Base-by-base conservation (phyloP, 2,113 vertebrate species). In the Cathartes aura region DNA sequence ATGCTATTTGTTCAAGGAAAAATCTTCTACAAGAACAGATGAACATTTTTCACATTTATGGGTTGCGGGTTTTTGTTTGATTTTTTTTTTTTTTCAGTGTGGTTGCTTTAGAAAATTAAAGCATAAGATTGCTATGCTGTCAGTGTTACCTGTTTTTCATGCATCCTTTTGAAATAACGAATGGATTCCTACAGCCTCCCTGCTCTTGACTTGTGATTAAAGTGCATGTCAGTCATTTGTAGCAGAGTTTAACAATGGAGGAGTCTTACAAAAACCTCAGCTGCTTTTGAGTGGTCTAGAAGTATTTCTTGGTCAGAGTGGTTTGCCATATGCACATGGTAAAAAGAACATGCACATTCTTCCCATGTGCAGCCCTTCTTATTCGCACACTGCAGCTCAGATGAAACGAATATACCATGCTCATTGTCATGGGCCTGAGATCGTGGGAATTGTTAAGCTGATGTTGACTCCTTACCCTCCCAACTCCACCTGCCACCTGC, bases 401-500 rank as follows among this genome's bases (percentile, higher is more conserved):
- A 42, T 1, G 3, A 3, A n/a, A 52, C 0, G 5, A 8, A 60
- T 21, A 5, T 21, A n/a, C 12, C 48, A 14, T 4, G 8, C 6
- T 55, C 22, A 15, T 2, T 43, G 22, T 55, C 60, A 71, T 0
- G 1, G 43, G 18, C 7, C 8, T 9, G 8, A 90, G 56, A 67
- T 1, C 0, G 1, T 45, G 32, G 29, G 14, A 71, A 56, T 19
- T 29, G 2, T 55, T 53, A 79, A 72, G 9, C 3, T 38, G 26
- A 66, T 26, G 16, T 52, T 73, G 14, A 73, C 36, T 79, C 21
- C 19, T 38, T 30, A 87, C 2, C 2, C 11, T 1, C 3, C 11
- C 5, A 32, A 5, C 20, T 50, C 15, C 17, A n/a, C 4, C 1
- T 16, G 8, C 3, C 7, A 5, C 5, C 1, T 3, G 1, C 1